Base-by-base conservation (phyloP, 92 coral and sea anemone species). In the Heliopora coerulea region DNA sequence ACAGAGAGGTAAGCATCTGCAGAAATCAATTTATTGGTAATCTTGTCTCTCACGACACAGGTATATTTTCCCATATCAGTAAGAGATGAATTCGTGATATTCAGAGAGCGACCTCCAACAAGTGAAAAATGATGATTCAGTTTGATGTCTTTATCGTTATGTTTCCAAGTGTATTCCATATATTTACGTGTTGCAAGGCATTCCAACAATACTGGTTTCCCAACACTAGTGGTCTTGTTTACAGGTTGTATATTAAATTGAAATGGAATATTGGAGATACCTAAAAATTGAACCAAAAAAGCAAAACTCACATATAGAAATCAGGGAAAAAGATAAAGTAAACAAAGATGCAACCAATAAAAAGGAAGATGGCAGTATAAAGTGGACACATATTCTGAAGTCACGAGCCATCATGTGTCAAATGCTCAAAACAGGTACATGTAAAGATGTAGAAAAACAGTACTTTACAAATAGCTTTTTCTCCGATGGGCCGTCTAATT, bases 111-210 rank as follows among this genome's bases (percentile, higher is more conserved):
- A 9, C 97, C 91, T 15, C 88, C 89, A 54, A 81, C 83, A 66
- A 85, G 19, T 28, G 89, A 85, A 56, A 90, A 78, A 17, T 86
- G 88, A 32, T 85, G 84, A 46, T 86, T 84, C 52, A 91, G 74
- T 54, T 79, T 80, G 54, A 91, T 72, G 31, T 72, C 58, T 17
- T 41, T 79, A 32, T 90, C 84, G 60, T 82, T 77, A 41, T 80
- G 88, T 61, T 67, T 85, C 99, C 99, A 95, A 18, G 80, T 75
- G 82, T 87, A 95, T 59, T 88, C 89, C 56, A 72, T 68, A 44
- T 66, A 82, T 40, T 91, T 96, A 65, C 97, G 97, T 56, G 68
- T 83, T 6, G 96, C 97, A 39, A 86, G 39, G 67, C 99, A 95
- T 79, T 95, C 91, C 37, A 95, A 75, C 59, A 73, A 70, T 31